phyloP scores from a whole-genome alignment of 2,888 invertebrate species.

The Tuberolachnus salignus region DNA sequence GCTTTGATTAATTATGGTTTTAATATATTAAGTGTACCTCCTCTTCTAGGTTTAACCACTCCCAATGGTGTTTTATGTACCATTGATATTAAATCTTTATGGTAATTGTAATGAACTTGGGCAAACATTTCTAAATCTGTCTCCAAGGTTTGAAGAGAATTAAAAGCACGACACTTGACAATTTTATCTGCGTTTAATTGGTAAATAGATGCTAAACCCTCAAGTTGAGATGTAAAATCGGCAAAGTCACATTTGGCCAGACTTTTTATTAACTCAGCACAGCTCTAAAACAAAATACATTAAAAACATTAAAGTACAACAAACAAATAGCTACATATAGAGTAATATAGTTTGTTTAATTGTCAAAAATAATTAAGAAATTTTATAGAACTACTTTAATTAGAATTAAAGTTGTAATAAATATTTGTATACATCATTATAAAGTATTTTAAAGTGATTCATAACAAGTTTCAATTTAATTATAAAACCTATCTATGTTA shows the following conservation, averaged over 20 bases:
- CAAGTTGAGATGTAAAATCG: slow-evolving; percentile 91
- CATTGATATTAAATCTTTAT: slow-evolving; percentile 72
- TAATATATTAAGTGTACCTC: slow-evolving; percentile 66
- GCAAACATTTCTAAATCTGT: slow-evolving; percentile 83
- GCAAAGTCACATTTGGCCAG: slow-evolving; percentile 85
- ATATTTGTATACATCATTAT: too few relatives aligned
- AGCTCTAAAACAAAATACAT: slow-evolving; percentile 69
- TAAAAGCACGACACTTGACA: slow-evolving; percentile 90
- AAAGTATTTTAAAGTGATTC: too few relatives aligned
- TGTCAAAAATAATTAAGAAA: too few relatives aligned
- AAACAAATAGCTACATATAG: too few relatives aligned
- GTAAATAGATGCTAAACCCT: slow-evolving; percentile 87
- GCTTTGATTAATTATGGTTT: background rate
- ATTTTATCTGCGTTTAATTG: slow-evolving; percentile 94
- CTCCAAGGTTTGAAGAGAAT: slow-evolving; percentile 89
- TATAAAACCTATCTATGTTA: too few relatives aligned
- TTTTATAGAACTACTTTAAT: too few relatives aligned
- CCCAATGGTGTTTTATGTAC: slow-evolving; percentile 91
- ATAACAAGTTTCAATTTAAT: too few relatives aligned
- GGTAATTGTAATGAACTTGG: slow-evolving; percentile 73
- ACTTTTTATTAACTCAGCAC: slow-evolving; percentile 85
- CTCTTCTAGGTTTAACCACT: slow-evolving; percentile 78
- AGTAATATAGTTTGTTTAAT: too few relatives aligned
- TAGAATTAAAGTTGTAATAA: too few relatives aligned
- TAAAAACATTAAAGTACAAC: background rate